phyloP scores from a whole-genome alignment of 2,113 vertebrate genomes.

The Salvelinus sp. region DNA sequence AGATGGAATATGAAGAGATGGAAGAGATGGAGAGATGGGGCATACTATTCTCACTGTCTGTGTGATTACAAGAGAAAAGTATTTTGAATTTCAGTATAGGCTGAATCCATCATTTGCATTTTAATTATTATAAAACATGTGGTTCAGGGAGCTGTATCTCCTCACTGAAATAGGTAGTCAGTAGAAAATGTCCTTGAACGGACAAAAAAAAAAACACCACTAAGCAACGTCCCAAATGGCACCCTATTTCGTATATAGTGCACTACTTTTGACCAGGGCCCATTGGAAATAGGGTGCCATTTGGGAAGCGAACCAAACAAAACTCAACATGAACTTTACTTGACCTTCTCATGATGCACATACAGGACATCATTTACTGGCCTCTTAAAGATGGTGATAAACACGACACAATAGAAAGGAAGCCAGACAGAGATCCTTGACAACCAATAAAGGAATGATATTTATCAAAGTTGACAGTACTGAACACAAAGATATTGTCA shows the following conservation, averaged over 20 bases:
- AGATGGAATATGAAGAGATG: neutral
- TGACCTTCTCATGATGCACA: constrained; percentile 1
- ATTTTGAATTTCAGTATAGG: constrained; percentile 62
- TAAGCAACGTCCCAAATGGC: too few species aligned
- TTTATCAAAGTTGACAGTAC: constrained; percentile 61
- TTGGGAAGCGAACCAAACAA: neutral
- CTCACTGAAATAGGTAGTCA: constrained; percentile 20
- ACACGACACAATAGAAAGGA: neutral
- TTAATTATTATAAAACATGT: constrained; percentile 57
- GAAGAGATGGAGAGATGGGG: constrained; percentile 15
- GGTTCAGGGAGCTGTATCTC: constrained; percentile 18
- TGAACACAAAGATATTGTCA: constrained; percentile 62
- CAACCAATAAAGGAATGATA: constrained; percentile 56
- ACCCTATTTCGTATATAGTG: too few species aligned
- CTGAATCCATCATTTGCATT: constrained; percentile 57
- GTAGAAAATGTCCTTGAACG: neutral
- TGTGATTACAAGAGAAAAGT: constrained; percentile 54
- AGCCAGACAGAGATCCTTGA: constrained; percentile 34
- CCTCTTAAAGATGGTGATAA: neutral
- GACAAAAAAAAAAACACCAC: neutral
- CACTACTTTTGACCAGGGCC: too few species aligned
- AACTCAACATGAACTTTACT: constrained; percentile 1
- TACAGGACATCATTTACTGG: neutral
- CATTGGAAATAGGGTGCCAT: too few species aligned
- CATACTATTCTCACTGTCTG: constrained; percentile 46